These are phyloP conservation scores for Plotosus lineatus DNA, from an alignment of 2,113 vertebrate species.

Conservation along the genomic window DNA sequence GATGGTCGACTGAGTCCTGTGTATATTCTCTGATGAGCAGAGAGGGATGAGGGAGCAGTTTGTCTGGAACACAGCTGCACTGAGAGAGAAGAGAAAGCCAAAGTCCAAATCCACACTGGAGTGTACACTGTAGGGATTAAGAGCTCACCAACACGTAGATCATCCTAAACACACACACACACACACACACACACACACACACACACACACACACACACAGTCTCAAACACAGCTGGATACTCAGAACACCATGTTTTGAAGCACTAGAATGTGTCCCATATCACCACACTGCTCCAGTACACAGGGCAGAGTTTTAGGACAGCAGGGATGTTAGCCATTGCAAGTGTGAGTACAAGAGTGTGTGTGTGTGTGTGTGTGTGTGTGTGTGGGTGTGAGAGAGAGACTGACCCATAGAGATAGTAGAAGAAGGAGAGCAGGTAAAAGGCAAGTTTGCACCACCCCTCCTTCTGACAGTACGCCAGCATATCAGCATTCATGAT, in stretches of 20 bases:
- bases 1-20: constrained; percentile 37
- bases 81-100: constrained; percentile 53
- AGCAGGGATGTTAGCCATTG: not conserved
- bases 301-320: not conserved
- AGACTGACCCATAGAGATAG: constrained; percentile 97
- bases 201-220: too few relatives aligned
- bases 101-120: constrained; percentile 59
- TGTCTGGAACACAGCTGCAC: constrained; percentile 55
- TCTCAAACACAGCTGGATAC: too few relatives aligned
- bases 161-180: constrained; percentile 78
- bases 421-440: constrained; percentile 99
- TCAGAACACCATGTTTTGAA: too few relatives aligned
- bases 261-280: not conserved
- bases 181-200: too few relatives aligned
- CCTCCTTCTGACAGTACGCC: constrained; percentile 99
- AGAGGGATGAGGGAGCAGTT: constrained; percentile 57
- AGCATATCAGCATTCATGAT: constrained; percentile 99
- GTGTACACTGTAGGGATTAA: constrained; percentile 68
- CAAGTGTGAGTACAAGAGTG: not conserved
- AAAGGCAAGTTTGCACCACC: constrained; percentile 99
- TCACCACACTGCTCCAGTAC: not conserved
- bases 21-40: constrained; percentile 20
- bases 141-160: constrained; percentile 99
- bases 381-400: not conserved
- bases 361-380: not conserved